Evolutionary conservation across 2,797 vertebrate genomes (phyloP), one percentile per base, ranked within the genome.

Genomic region (Synanceia verrucosa): DNA sequence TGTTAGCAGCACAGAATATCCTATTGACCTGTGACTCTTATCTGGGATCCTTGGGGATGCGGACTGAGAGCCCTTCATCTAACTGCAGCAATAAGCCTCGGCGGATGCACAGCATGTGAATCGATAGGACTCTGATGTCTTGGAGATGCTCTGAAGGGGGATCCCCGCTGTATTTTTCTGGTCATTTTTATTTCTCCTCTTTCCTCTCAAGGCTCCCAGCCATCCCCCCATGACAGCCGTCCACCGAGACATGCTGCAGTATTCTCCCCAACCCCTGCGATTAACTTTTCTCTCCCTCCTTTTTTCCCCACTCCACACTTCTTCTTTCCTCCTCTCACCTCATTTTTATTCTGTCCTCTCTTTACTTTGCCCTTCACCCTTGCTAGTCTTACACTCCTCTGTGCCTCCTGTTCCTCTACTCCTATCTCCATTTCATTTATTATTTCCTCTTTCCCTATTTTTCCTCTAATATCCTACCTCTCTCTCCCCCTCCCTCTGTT

Each of bases 31-130:
- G 56, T 69, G 67, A 67, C 43, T 70, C 8, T n/a, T 58, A 58
- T 76, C 56, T 63, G 18, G 29, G 39, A 85, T 91, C 86, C 87
- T 90, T 88, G 89, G 59, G 68, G 76, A 65, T 33, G 55, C 65
- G 26, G 65, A 34, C 68, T 90, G 81, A 78, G 83, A 86, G 63
- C 64, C 65, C 81, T 87, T 92, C 83, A 88, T 86, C 81, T 66
- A 14, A 77, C 57, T 50, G 63, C 65, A 44, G 66, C 39, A 75
- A 62, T 61, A 66, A 82, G 75, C 70, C 68, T 67, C 9, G 19
- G 48, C 2, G 5, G 64, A 79, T 63, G 70, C 75, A 29, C 33
- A 8, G 67, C 77, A 60, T 82, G 83, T 81, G 83, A 87, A 94
- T 91, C 83, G 60, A 85, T 86, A 41, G n/a, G 37, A n/a, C 79